phyloP scores from a whole-genome alignment of 2,888 invertebrate species.

The Agrochola macilenta region DNA sequence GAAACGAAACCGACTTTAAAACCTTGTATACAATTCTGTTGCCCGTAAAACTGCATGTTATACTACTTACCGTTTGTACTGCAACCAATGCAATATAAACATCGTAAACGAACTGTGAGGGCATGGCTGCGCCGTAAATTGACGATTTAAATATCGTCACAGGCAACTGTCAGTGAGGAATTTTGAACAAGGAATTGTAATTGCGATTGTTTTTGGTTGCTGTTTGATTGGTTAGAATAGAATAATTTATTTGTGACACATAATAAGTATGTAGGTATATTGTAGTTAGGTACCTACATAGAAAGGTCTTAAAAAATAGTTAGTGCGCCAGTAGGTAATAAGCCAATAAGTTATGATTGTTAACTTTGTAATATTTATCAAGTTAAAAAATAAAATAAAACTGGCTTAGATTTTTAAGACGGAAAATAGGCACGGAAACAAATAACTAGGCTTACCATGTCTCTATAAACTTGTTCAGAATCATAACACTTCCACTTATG shows the following conservation, averaged over 20 bases:
- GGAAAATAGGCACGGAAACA: background rate
- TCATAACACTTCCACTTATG: background rate
- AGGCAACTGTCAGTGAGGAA: background rate
- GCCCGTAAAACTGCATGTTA: constrained; percentile 27
- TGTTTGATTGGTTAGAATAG: background rate
- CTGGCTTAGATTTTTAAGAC: background rate
- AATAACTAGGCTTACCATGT: too few relatives aligned
- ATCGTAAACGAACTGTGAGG: constrained; percentile 27
- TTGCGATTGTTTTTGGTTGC: background rate
- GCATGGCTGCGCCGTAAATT: constrained; percentile 13
- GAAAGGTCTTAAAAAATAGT: background rate
- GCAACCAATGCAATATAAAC: constrained; percentile 43
- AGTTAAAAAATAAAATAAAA: background rate
- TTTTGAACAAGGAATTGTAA: constrained; percentile 5
- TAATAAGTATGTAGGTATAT: background rate
- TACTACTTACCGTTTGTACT: constrained; percentile 26
- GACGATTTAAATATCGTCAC: constrained; percentile 18
- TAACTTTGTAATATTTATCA: background rate
- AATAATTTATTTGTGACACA: background rate
- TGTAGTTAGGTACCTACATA: background rate
- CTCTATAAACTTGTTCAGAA: background rate
- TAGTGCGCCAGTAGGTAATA: background rate
- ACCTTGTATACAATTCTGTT: constrained; percentile 20
- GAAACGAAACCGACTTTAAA: constrained; percentile 7
- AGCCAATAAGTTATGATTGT: background rate